These are phyloP conservation scores for Apus apus DNA, from an alignment of 2,113 vertebrate genomes.

Conservation along the genomic window DNA sequence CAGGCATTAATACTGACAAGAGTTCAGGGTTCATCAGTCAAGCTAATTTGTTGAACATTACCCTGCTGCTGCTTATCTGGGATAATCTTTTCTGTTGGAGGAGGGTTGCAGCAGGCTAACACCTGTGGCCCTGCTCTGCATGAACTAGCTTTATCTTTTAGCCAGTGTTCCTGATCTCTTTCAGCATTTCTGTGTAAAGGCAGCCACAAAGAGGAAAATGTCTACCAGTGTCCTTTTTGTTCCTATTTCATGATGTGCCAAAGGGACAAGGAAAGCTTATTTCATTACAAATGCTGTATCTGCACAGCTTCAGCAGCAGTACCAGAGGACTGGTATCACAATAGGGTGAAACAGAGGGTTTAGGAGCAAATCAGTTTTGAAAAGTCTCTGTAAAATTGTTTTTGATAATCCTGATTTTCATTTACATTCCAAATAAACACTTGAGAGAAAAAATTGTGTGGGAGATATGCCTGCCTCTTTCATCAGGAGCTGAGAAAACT, in stretches of 20 bases:
- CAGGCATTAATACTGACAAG: conserved; percentile 37
- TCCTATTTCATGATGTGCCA: neutral
- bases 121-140: neutral
- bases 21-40: conserved; percentile 53
- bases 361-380: neutral
- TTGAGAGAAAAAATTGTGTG: neutral
- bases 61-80: conserved; percentile 48
- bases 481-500: neutral
- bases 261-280: neutral
- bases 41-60: conserved; percentile 62
- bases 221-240: neutral
- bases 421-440: neutral
- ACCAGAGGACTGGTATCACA: neutral
- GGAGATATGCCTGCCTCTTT: neutral
- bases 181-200: neutral
- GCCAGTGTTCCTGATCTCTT: neutral
- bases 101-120: neutral
- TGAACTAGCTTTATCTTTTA: neutral
- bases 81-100: conserved; percentile 48
- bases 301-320: neutral
- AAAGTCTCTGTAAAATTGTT: neutral
- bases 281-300: neutral
- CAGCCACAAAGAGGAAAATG: neutral
- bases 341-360: neutral
- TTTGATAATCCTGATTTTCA: neutral